Conservation (phyloP, 2,113 vertebrate species). For the Bambusicola thoracicus region DNA sequence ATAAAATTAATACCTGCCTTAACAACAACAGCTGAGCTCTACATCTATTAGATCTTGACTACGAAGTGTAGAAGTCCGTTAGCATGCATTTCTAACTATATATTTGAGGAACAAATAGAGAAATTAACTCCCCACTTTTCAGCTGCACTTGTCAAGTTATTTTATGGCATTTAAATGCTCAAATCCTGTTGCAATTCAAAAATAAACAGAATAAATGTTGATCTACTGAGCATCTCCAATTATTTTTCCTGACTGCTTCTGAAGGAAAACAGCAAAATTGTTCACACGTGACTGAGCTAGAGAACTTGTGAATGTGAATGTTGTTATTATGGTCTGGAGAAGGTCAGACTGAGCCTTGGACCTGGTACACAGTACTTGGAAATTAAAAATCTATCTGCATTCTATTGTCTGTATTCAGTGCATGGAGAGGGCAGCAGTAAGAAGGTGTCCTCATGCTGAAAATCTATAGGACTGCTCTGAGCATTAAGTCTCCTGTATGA, state of each 20-base stretch:
- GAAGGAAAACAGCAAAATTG: neutral
- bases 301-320: neutral
- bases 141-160: neutral
- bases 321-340: neutral
- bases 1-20: too few species aligned
- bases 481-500: neutral
- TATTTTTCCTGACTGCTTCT: neutral
- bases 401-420: neutral
- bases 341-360: neutral
- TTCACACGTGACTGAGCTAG: neutral
- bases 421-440: fast-evolving
- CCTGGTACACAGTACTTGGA: neutral
- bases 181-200: neutral
- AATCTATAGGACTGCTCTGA: neutral
- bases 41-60: too few species aligned
- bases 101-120: neutral
- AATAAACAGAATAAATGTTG: neutral
- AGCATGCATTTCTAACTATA: fast-evolving
- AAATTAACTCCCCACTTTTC: neutral
- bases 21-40: too few species aligned
- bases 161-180: neutral
- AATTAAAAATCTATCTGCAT: neutral
- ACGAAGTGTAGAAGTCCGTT: neutral
- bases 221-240: neutral
- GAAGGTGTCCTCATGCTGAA: neutral